Evolutionary conservation across 2,888 invertebrate species (phyloP).

Genomic region (Acrobeloides nanus): DNA sequence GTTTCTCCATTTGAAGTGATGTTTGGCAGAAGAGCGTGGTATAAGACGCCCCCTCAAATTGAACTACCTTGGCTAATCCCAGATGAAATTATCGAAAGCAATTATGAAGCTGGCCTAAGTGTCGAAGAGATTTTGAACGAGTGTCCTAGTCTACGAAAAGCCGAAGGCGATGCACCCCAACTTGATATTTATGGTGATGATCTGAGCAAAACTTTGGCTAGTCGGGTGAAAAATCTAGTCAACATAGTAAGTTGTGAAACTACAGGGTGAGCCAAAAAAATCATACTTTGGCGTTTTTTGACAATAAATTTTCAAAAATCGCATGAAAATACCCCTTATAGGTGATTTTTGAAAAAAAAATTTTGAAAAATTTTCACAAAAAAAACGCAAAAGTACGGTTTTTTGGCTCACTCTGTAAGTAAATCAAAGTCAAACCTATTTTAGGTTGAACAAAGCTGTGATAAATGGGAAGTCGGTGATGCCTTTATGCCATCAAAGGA

Average conservation of each 20-base stretch:
- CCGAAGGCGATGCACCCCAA: background rate
- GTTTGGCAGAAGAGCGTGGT: constrained; percentile 10
- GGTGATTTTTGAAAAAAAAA: no score
- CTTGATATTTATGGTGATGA: background rate
- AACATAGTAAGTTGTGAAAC: no score
- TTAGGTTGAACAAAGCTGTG: constrained; percentile 8
- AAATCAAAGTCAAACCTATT: background rate
- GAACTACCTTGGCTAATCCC: constrained; percentile 8
- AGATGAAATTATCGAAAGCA: background rate
- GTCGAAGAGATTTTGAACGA: background rate
- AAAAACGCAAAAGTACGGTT: no score
- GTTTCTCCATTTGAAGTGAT: constrained; percentile 11
- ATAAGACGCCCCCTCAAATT: constrained; percentile 5
- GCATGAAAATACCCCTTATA: no score
- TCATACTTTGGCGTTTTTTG: background rate
- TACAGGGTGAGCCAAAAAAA: no score
- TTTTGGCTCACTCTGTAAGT: no score
- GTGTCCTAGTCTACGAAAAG: no score
- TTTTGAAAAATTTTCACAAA: no score
- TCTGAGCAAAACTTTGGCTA: background rate
- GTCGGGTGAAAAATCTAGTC: background rate
- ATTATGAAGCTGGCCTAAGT: background rate
- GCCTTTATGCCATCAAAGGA: background rate
- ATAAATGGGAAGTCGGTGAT: constrained; percentile 4
- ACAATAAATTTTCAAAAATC: background rate